phyloP scores from a whole-genome alignment of 2,113 vertebrate genomes.

The Tenebrosternarchus preto region DNA sequence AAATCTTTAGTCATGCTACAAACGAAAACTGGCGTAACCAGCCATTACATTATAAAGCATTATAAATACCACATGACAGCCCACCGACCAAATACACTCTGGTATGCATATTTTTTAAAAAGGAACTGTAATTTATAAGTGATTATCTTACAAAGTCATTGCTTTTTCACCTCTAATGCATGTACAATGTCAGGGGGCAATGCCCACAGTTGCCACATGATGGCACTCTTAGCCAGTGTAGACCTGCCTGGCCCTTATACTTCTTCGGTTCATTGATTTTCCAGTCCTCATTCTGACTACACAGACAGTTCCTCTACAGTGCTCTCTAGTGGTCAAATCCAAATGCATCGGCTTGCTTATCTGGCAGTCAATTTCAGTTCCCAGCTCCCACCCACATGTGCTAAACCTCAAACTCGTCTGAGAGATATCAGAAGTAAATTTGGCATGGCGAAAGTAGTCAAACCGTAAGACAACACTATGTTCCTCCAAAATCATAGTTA shows the following conservation, averaged over 20 bases:
- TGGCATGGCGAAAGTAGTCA: neutral
- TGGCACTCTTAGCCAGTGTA: slow-evolving; percentile 30
- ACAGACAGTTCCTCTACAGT: neutral
- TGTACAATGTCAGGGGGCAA: slow-evolving; percentile 36
- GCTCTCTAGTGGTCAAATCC: slow-evolving; percentile 24
- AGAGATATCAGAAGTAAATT: neutral
- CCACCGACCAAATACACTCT: slow-evolving; percentile 60
- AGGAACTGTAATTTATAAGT: slow-evolving; percentile 48
- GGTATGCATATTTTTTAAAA: slow-evolving; percentile 40
- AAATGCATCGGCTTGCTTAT: neutral
- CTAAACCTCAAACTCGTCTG: neutral
- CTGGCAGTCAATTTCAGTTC: neutral
- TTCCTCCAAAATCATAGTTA: neutral
- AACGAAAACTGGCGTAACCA: slow-evolving; percentile 39
- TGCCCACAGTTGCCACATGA: slow-evolving; percentile 63
- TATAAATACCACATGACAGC: slow-evolving; percentile 71
- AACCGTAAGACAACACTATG: neutral
- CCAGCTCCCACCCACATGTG: neutral
- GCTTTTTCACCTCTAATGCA: slow-evolving; percentile 38
- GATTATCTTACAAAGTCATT: slow-evolving; percentile 59
- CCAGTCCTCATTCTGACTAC: neutral
- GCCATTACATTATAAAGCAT: slow-evolving; percentile 69
- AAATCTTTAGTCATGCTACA: slow-evolving; percentile 52
- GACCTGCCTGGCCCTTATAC: neutral
- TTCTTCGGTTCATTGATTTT: neutral